A percentile compares a stretch with the other conserved stretches of the same genome.
Conservation (phyloP, 2,113 vertebrate species). For the Talpa occidentalis region DNA sequence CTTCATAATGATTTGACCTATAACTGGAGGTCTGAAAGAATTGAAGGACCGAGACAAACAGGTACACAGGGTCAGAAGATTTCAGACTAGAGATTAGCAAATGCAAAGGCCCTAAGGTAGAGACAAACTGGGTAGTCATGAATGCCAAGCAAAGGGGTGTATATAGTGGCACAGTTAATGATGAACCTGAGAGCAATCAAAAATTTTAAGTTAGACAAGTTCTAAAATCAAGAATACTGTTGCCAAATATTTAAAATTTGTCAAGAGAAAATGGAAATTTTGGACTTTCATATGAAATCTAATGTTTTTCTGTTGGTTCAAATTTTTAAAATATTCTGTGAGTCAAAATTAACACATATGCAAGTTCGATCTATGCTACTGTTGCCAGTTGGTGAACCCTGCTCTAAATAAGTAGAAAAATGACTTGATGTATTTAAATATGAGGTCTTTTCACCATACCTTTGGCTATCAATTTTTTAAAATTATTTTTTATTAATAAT, state of each 20-base stretch:
- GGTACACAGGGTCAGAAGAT: not conserved
- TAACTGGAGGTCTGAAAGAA: not conserved
- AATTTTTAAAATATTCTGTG: slow-evolving; percentile 37
- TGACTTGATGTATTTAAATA: not conserved
- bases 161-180: not conserved
- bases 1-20: not conserved
- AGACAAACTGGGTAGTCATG: not conserved
- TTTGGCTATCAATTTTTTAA: not conserved
- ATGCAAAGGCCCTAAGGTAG: not conserved
- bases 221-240: not conserved
- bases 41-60: not conserved
- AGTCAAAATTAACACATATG: slow-evolving; percentile 48
- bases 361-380: not conserved
- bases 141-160: not conserved
- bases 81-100: not conserved
- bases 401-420: not conserved
- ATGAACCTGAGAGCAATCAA: not conserved
- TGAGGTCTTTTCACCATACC: not conserved
- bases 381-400: not conserved
- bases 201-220: not conserved
- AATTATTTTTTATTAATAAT: too few relatives aligned
- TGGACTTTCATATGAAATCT: slow-evolving; percentile 33
- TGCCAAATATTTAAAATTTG: not conserved
- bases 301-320: slow-evolving; percentile 21
- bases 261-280: slow-evolving; percentile 11